A percentile compares a stretch with the other conserved stretches of the same genome.
These are phyloP conservation scores for Gambusia yucatana DNA, from an alignment of 2,797 vertebrate species.

Conservation along the genomic window DNA sequence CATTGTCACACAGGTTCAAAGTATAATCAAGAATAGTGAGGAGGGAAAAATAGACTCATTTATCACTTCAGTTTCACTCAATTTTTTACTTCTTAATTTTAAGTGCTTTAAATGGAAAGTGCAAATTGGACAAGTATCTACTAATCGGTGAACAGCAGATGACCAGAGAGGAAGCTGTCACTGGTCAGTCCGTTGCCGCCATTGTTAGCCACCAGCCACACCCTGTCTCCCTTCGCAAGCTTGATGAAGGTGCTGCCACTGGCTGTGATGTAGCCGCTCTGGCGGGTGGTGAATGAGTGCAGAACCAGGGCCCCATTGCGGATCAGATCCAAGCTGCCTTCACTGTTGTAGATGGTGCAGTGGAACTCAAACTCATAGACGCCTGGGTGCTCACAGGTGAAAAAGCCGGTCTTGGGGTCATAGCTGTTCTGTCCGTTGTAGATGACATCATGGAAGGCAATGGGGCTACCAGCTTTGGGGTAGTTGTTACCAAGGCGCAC, in stretches of 20 bases:
- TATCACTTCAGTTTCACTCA: not conserved
- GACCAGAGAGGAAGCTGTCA: conserved; percentile 67
- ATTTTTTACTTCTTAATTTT: not conserved
- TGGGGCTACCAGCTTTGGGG: conserved; percentile 11
- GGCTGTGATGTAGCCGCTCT: conserved; percentile 20
- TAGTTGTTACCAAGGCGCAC: conserved; percentile 36
- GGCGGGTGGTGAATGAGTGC: conserved; percentile 62
- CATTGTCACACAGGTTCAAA: not conserved
- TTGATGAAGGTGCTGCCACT: conserved; percentile 49
- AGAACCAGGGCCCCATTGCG: conserved; percentile 31
- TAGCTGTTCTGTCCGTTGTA: conserved; percentile 70
- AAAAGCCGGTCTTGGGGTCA: conserved; percentile 42
- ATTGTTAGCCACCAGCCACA: conserved; percentile 43
- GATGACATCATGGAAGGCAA: conserved; percentile 54
- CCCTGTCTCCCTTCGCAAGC: conserved; percentile 41
- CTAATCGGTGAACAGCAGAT: conserved; percentile 62
- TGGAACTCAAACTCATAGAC: conserved; percentile 74
- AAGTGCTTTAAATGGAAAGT: not conserved
- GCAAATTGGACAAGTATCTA: not conserved
- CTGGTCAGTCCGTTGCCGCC: conserved; percentile 36
- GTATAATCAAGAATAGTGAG: not conserved
- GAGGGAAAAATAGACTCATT: not conserved
- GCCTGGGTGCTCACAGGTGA: conserved; percentile 60
- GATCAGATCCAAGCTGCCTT: conserved; percentile 44
- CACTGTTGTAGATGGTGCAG: conserved; percentile 12